These are phyloP conservation scores for Balanococcus diminutus DNA, from an alignment of 2,888 invertebrate species.

Conservation along the genomic window DNA sequence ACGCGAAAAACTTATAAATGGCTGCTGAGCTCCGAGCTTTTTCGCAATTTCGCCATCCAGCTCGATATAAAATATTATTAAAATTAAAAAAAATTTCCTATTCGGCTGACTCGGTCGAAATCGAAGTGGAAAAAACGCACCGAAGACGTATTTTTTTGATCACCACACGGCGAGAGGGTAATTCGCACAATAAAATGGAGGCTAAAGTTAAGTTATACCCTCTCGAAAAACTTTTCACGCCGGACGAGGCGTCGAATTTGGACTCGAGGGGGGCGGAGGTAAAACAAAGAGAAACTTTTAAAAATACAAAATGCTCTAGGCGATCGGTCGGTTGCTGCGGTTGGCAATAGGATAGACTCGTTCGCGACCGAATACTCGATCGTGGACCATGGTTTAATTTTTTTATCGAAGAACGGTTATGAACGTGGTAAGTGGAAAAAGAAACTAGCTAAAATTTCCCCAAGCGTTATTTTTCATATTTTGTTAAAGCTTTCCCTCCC, in stretches of 20 bases:
- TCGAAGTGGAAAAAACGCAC: not conserved
- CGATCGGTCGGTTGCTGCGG: not conserved
- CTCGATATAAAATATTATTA: constrained; percentile 1
- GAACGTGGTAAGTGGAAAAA: not conserved
- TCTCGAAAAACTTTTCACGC: not conserved
- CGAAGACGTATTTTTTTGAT: not conserved
- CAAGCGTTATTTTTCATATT: constrained; percentile 28
- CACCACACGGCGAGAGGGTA: not conserved
- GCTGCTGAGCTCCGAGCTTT: not conserved
- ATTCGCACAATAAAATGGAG: not conserved
- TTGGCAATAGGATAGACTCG: not conserved
- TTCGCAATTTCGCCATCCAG: not conserved
- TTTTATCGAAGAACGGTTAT: constrained; percentile 15
- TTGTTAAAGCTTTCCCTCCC: not conserved
- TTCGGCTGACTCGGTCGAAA: not conserved
- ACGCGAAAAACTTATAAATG: not conserved
- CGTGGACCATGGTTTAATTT: not conserved
- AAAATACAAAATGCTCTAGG: not conserved
- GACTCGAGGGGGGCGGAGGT: not conserved
- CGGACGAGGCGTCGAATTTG: not conserved
- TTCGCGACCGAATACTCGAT: not conserved
- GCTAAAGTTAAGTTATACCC: not conserved
- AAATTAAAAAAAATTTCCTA: not conserved
- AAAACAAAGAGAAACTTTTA: not conserved
- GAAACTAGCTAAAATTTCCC: constrained; percentile 2